phyloP scores from a whole-genome alignment of 2,888 invertebrate genomes.

The Dendrolimus houi region DNA sequence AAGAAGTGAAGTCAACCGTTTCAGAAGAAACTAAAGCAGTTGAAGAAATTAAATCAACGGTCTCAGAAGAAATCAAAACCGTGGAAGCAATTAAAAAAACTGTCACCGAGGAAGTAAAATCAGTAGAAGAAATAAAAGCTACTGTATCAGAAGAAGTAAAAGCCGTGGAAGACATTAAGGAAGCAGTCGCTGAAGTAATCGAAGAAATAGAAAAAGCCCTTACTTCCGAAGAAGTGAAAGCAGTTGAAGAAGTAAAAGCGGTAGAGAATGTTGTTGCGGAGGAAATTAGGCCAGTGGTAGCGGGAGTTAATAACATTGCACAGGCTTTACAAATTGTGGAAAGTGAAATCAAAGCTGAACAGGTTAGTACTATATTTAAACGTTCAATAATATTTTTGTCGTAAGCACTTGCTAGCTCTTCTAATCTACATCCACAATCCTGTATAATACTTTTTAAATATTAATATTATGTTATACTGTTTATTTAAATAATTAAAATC shows the following conservation, averaged over 20 bases:
- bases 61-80: neutral
- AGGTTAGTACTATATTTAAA: conserved; percentile 26
- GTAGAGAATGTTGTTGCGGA: conserved; percentile 12
- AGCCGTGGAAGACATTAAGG: conserved; percentile 9
- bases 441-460: too few species aligned
- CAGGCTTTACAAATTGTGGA: conserved; percentile 44
- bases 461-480: too few species aligned
- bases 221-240: conserved; percentile 8
- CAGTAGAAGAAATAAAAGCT: conserved; percentile 13
- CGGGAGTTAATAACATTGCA: conserved; percentile 41
- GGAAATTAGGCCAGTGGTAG: conserved; percentile 19
- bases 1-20: conserved; percentile 1
- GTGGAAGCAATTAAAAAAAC: conserved; percentile 1
- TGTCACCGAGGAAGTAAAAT: conserved; percentile 11
- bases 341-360: conserved; percentile 36
- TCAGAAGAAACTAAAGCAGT: neutral
- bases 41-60: neutral
- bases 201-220: conserved; percentile 7
- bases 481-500: too few species aligned
- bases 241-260: conserved; percentile 9
- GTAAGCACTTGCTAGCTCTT: too few species aligned
- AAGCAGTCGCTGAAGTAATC: conserved; percentile 6
- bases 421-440: too few species aligned
- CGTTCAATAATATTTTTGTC: too few species aligned
- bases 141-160: conserved; percentile 6